Percentiles rank a stretch among this genome's conserved stretches.
Evolutionary conservation across 2,797 vertebrate species (phyloP).

Genomic region (Triplophysa bombifrons): DNA sequence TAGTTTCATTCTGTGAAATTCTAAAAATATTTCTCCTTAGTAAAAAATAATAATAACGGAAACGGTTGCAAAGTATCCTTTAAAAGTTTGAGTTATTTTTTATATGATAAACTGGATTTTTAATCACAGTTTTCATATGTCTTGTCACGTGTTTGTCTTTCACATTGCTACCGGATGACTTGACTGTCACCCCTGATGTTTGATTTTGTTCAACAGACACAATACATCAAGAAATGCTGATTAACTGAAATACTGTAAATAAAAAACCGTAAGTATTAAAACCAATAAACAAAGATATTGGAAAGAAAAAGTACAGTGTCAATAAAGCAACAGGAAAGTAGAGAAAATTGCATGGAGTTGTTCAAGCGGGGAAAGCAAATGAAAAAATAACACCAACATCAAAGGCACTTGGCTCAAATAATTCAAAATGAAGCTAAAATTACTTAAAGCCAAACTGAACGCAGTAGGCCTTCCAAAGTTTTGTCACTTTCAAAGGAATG

Average conservation of each 20-base stretch:
- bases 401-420: background rate
- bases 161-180: too few relatives aligned
- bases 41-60: too few relatives aligned
- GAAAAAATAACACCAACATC: background rate
- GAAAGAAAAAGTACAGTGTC: background rate
- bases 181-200: too few relatives aligned
- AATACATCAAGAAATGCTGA: too few relatives aligned
- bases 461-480: background rate
- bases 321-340: background rate
- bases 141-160: too few relatives aligned
- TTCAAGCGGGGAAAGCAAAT: background rate
- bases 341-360: background rate
- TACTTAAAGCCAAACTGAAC: background rate
- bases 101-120: too few relatives aligned
- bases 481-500: slow-evolving; percentile 3
- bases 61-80: too few relatives aligned
- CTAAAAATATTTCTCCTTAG: too few relatives aligned
- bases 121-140: too few relatives aligned
- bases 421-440: background rate
- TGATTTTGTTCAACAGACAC: too few relatives aligned
- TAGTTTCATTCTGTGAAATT: too few relatives aligned
- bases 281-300: background rate
- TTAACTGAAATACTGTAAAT: background rate
- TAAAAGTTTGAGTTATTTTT: too few relatives aligned
- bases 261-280: background rate